Evolutionary conservation across 2,797 vertebrate species (phyloP), one percentile per base, ranked within the genome.

Genomic region (Parauchenoglanis punctatus): DNA sequence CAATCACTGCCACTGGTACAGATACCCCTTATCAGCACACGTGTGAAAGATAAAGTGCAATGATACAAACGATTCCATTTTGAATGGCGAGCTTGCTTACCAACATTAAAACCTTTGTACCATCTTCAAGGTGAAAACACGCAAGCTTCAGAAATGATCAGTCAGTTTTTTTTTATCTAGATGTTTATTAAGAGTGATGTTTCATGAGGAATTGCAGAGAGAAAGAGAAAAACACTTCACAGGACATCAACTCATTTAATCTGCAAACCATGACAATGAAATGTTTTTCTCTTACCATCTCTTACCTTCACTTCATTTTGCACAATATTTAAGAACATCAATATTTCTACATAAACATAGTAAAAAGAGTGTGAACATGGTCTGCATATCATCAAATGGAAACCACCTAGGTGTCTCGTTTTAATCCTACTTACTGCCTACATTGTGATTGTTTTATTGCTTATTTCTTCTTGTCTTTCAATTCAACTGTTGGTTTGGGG

Each of bases 181-280:
- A 92, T 93, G 94, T 96, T 92, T 92, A 95, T 94, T 95, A 92
- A 93, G 93, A 93, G 93, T 91, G 93, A 92, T 92, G 91, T 91
- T 94, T 92, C 90, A 93, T 92, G 92, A 94, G 85, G 91, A 94
- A 94, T 91, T 91, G 91, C 85, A 88, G 85, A 88, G 83, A 88
- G 85, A 89, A 31, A 67, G 7, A 88, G 80, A 92, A 88, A 89
- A 81, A 46, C 35, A 90, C 93, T 93, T 95, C 92, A 96, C 93
- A 95, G 93, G 93, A 94, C 88, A 85, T 91, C 7, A 44, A 81
- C 31, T 13, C 3, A 5, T 63, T 81, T 1, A 94, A 91, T 91
- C 86, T 93, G 89, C 91, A 86, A 86, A 90, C 87, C 90, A 89
- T 76, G 88, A 89, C 84, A 89, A 68, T 86, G 83, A 91, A 92